Conservation (phyloP, 2,113 vertebrate species). For the Cepphus grylle region DNA sequence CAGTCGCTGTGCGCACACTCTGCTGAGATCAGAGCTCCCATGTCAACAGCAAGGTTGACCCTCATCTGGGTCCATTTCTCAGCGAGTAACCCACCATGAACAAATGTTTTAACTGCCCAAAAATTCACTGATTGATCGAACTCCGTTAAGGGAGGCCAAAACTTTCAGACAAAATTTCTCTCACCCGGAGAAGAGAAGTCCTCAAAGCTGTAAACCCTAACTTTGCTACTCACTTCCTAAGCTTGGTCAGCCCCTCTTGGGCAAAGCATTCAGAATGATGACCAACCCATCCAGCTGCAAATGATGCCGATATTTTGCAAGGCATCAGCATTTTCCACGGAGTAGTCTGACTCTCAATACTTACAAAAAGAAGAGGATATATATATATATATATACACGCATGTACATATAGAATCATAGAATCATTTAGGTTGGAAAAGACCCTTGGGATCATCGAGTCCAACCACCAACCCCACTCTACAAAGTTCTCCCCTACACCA, state of each 20-base stretch:
- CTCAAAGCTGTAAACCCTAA: neutral
- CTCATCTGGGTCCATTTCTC: neutral
- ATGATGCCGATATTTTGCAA: neutral
- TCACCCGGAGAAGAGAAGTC: neutral
- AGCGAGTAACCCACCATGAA: rapidly evolving
- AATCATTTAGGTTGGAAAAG: too few species aligned
- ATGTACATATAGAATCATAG: neutral
- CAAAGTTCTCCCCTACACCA: too few species aligned
- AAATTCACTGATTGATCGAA: neutral
- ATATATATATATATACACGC: rapidly evolving
- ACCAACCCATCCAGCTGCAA: neutral
- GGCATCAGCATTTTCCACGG: neutral
- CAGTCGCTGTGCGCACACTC: neutral
- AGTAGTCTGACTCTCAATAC: neutral
- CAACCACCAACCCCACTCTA: too few species aligned
- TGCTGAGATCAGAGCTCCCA: neutral
- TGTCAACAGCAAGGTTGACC: rapidly evolving
- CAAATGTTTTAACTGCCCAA: neutral
- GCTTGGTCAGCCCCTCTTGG: neutral
- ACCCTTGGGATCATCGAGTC: too few species aligned
- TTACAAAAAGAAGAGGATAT: neutral
- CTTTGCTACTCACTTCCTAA: neutral
- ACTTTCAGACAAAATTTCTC: neutral
- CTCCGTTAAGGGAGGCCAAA: neutral
- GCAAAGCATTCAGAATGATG: neutral